Evolutionary conservation across 2,797 vertebrate species (phyloP), one percentile per base, ranked within the genome.

Genomic region (Prunella strophiata): DNA sequence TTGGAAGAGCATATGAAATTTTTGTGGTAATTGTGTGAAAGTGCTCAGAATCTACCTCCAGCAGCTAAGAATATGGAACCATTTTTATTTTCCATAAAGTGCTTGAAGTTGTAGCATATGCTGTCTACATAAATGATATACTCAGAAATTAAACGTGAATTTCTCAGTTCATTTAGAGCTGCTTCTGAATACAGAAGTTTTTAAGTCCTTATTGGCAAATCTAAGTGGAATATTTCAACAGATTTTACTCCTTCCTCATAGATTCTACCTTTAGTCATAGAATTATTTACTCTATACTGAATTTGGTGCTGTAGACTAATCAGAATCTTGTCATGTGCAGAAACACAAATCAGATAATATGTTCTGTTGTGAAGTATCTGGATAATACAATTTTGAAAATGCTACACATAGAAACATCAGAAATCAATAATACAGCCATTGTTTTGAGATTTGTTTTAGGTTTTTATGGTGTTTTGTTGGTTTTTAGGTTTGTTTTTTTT

Each of bases 301-400:
- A 66, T 73, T 80, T 84, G 17, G 21, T 73, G 50, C 26, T 45
- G 18, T 77, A 76, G n/a, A 23, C 29, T 85, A 68, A 32, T 72
- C n/a, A 68, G 43, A 88, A 88, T 85, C 79, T 95, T 97, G 95
- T 96, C 95, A 96, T 97, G 96, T 95, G 85, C 96, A 91, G 95
- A 88, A 96, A 96, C 89, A 95, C 89, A 93, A 85, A 92, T 66
- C 73, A 81, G 66, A 62, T 58, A 68, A 5, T 74, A 34, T 19
- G 13, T 55, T 93, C 40, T 75, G 10, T 72, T 72, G 13, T 83
- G 75, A 81, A 83, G 43, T 66, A 63, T 19, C 58, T 75, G 43
- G 20, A 8, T 66, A 55, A 47, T 77, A n/a, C 5, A 20, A 0
- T 83, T 87, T 85, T 61, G 22, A 14, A 76, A 90, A 73, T 40